Conservation (phyloP, 1,140 invertebrate species). For the Cotesia typhae region DNA sequence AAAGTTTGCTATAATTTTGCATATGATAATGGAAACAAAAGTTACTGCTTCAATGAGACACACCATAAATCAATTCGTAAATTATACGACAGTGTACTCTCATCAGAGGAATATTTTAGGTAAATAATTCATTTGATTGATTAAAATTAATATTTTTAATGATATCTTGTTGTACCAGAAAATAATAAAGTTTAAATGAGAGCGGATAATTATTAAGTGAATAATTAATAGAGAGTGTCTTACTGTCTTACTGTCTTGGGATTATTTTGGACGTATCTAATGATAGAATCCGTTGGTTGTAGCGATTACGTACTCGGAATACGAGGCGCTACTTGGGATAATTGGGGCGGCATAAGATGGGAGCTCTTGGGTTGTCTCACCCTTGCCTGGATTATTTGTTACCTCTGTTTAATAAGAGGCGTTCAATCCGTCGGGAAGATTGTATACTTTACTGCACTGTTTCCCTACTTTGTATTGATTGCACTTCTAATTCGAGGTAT, state of each 20-base stretch:
- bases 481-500: conserved; percentile 72
- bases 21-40: conserved; percentile 56
- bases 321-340: conserved; percentile 70
- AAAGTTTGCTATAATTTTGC: conserved; percentile 62
- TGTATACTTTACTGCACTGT: conserved; percentile 78
- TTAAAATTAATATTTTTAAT: background rate
- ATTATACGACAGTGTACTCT: conserved; percentile 60
- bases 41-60: conserved; percentile 57
- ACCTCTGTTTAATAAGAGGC: conserved; percentile 74
- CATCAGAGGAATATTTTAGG: conserved; percentile 71
- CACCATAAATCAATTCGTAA: conserved; percentile 53
- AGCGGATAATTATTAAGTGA: conserved; percentile 6
- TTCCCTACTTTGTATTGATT: conserved; percentile 80
- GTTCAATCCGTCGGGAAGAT: conserved; percentile 84
- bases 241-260: background rate
- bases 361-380: conserved; percentile 77
- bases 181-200: background rate
- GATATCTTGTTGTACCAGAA: no score
- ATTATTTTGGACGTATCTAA: conserved; percentile 22
- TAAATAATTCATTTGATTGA: conserved; percentile 48
- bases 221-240: conserved; percentile 11
- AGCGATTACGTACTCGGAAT: conserved; percentile 73
- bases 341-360: conserved; percentile 76
- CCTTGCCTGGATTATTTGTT: conserved; percentile 78
- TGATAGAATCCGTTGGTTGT: conserved; percentile 44